Base-by-base conservation (phyloP, 2,888 invertebrate species). In the Tridacna crocea region DNA sequence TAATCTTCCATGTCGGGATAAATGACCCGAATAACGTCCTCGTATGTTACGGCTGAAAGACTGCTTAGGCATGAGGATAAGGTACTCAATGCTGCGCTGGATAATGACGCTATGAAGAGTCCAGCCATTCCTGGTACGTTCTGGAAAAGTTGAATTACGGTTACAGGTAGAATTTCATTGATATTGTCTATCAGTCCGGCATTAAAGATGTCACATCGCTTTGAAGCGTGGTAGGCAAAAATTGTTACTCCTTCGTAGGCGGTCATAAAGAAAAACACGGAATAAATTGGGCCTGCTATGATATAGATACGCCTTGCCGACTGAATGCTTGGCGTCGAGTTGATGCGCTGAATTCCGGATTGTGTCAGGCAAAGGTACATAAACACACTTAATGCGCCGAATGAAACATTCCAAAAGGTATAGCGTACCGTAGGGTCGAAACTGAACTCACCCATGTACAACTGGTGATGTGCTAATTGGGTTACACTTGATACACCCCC, bases 91-190 rank as follows among this genome's bases (percentile, higher is more conserved):
- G 81, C 68, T 8, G 81, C 81, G 36, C 77, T 78, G 0, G 81
- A 82, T 17, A 82, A 66, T 13, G 81, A 74, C 0, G 81, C 81
- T 8, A 78, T 75, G 63, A 82, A 82, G n/a, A 82, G 51, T 12
- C 82, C 82, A 12, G 82, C 48, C 26, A 82, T 61, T 26, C 82
- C 82, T 0, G 75, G 82, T 19, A 72, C 46, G 26, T 78, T 47
- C 4, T 61, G 47, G 46, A 82, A 82, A 12, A 82, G 24, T 27
- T 77, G 75, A 17, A 82, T 19, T 6, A 77, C 72, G 4, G 82
- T 74, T 0, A 78, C 58, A 0, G 82, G 82, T 10, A 82, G 19
- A 19, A 82, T 78, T 72, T 78, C 75, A 58, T 82, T 82, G 0
- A 82, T 72, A 55, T 82, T 82, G 4, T 78, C 46, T 12, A 78